These are phyloP conservation scores for Cichladusa arquata DNA, from an alignment of 2,113 vertebrate genomes.

Conservation along the genomic window DNA sequence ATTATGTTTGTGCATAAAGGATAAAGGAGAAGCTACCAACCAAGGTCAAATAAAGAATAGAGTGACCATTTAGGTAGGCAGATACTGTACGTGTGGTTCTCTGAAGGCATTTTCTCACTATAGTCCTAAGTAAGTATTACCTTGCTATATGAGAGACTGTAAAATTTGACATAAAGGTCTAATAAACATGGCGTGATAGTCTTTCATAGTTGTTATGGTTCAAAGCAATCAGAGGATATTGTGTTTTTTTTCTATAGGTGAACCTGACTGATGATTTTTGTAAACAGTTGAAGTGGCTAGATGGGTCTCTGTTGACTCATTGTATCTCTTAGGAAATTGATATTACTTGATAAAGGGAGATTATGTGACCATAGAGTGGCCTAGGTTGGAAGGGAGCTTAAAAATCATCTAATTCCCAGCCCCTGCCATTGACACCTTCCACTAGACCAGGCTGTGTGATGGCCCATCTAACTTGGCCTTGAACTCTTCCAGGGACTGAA, in stretches of 20 bases:
- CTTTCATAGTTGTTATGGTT: not conserved
- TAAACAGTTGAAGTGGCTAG: not conserved
- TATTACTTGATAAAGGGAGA: not conserved
- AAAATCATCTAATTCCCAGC: not conserved
- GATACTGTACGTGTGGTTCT: not conserved
- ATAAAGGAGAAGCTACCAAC: not conserved
- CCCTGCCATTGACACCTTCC: not conserved
- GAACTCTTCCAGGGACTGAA: not conserved
- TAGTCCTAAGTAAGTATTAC: not conserved
- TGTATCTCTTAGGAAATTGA: not conserved
- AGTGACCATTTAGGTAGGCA: not conserved
- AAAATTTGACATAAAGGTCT: not conserved
- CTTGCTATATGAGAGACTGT: not conserved
- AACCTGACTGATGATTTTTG: not conserved
- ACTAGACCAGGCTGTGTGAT: not conserved
- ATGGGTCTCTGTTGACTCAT: not conserved
- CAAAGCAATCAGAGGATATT: not conserved
- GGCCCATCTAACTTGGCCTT: not conserved
- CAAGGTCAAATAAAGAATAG: not conserved
- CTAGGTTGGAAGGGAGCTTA: not conserved
- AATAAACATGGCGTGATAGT: accelerated
- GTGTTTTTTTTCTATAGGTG: not conserved
- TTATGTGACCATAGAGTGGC: not conserved
- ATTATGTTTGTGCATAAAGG: not conserved
- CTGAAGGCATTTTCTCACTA: not conserved